phyloP scores from a whole-genome alignment of 2,113 vertebrate genomes.

The Dasyprocta punctata region DNA sequence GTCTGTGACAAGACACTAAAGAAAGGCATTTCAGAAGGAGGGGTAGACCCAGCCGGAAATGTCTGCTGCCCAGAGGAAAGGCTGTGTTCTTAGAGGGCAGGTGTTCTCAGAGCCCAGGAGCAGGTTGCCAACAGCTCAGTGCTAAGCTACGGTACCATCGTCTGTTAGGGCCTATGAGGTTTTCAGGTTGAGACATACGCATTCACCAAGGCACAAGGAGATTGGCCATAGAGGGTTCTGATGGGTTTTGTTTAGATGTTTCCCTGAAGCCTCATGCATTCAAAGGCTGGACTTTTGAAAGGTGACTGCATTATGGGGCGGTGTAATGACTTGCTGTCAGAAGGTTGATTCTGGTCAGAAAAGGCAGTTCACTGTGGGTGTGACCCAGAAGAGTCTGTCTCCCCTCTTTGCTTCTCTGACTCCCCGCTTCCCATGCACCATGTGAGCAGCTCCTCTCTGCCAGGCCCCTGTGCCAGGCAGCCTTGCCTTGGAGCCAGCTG shows the following conservation, averaged over 20 bases:
- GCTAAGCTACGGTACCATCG: not conserved
- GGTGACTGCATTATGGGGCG: not conserved
- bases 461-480: not conserved
- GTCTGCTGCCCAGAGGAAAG: not conserved
- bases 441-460: not conserved
- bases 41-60: not conserved
- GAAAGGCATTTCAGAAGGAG: not conserved
- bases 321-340: not conserved
- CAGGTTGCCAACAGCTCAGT: not conserved
- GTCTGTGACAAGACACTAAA: not conserved
- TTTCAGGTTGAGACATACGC: not conserved
- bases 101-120: not conserved
- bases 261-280: not conserved
- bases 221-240: not conserved
- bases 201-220: not conserved
- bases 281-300: not conserved
- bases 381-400: not conserved
- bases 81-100: not conserved
- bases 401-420: not conserved
- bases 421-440: not conserved
- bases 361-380: not conserved
- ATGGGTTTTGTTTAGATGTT: not conserved
- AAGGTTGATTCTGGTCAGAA: not conserved
- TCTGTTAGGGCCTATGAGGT: not conserved
- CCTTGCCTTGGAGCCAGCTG: not conserved